Base-by-base conservation (phyloP, 2,888 invertebrate genomes). In the Cephus runcator region DNA sequence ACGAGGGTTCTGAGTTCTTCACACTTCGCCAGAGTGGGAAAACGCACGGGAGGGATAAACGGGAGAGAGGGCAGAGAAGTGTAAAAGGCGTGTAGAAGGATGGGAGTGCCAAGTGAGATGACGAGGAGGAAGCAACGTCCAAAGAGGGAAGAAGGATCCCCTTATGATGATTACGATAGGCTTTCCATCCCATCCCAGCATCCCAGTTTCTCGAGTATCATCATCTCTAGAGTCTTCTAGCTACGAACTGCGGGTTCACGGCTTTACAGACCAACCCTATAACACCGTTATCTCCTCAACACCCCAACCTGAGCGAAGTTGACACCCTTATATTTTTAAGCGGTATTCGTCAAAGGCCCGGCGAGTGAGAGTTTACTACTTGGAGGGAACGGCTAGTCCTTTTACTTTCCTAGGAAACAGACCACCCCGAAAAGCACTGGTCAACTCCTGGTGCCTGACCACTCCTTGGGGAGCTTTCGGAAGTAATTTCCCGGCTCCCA, bases 161-260 rank as follows among this genome's bases (percentile, higher is more conserved):
- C 86, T 86, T 84, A 86, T 79, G 85, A 87, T 86, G 84, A 87
- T 86, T 87, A 86, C 86, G 83, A 84, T 86, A 84, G 84, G 86
- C 86, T 85, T 76, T 75, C 71, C 79, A 74, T 79, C 73, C 73
- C 73, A 69, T 68, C 75, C 73, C 75, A 78, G 76, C 73, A 75
- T 74, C 75, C 56, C 80, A 69, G 69, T 83, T 85, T 81, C 82
- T 81, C 77, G 77, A 84, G 81, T 82, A 81, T 82, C 82, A 78
- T 82, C 83, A 81, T 79, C 79, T 77, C 79, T 79, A 78, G 71
- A 71, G 77, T 78, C 77, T 75, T 75, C 75, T 56, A 56, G 56
- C 56, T 56, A 56, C 23, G 56, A 56, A 35, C 69, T 69, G 31
- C 12, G 12, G 31, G 71, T 31, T 31, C 33, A 31, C 71, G 12